phyloP scores from a whole-genome alignment of 1,140 invertebrate genomes.

The Magallana angulata region DNA sequence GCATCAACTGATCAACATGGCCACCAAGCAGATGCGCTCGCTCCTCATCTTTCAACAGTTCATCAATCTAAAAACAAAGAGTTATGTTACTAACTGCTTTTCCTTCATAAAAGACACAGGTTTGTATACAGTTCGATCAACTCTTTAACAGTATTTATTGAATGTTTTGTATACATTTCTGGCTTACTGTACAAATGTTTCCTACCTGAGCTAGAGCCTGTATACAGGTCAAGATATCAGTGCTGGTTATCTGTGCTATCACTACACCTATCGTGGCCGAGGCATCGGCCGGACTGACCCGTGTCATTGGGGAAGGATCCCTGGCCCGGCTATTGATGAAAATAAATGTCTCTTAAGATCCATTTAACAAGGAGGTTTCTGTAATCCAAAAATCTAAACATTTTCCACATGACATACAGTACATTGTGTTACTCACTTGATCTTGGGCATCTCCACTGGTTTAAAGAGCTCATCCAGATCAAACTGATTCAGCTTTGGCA shows the following conservation, averaged over 20 bases:
- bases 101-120: background rate
- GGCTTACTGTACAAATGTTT: background rate
- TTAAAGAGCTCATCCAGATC: constrained; percentile 80
- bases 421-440: constrained; percentile 64
- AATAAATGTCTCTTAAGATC: background rate
- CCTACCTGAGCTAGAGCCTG: constrained; percentile 84
- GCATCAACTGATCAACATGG: constrained; percentile 87
- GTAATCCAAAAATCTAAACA: background rate
- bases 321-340: constrained; percentile 55
- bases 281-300: constrained; percentile 74
- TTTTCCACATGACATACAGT: background rate
- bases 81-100: background rate
- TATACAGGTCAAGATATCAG: constrained; percentile 84
- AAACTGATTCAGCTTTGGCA: constrained; percentile 81
- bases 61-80: background rate
- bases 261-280: constrained; percentile 79
- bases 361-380: background rate
- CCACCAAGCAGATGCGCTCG: constrained; percentile 74
- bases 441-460: constrained; percentile 73
- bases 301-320: constrained; percentile 77
- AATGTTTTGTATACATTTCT: background rate
- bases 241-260: constrained; percentile 85
- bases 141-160: background rate
- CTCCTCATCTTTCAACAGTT: constrained; percentile 78
- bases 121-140: no score